Evolutionary conservation across 1,140 invertebrate species (phyloP), one percentile per base, ranked within the genome.

Genomic region (Sarcophaga peregrina): DNA sequence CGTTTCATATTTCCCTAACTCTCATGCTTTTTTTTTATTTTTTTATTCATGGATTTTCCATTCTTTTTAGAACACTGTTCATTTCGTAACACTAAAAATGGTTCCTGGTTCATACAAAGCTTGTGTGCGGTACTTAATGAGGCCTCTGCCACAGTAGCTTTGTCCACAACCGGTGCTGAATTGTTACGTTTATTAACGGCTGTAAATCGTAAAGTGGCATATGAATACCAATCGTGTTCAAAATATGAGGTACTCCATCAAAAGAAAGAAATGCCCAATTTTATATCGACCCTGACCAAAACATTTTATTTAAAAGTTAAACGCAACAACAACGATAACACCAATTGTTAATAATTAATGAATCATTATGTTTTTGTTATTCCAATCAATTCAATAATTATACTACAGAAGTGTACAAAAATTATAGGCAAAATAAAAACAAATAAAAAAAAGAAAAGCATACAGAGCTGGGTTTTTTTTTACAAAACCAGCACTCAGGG

Each of bases 71-170:
- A 85, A 93, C 94, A 94, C 82, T 95, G 92, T 85, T 95, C 95
- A 0, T 95, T 95, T 92, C 91, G 95, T 50, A 95, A 96, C 87
- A 92, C 92, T 7, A 92, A 92, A 10, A 91, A 91, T 50, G 94
- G 94, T 3, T 95, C 95, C 0, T 96, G 95, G 95, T 96, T 96
- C 87, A 93, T 96, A 52, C 95, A 96, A 89, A 92, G 93, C 0
- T 87, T 96, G 10, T 94, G 93, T 84, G 84, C 92, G 0, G 92
- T 93, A 7, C 88, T 96, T 0, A 87, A 91, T 15, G 86, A 90
- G n/a, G 88, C 92, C 83, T 87, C 87, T 3, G 89, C 86, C 48
- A 84, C 86, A 17, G 47, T 46, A 9, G 86, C 85, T 8, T 17
- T 74, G 0, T 76, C 76, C 11, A 80, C 83, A 0, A 83, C 86